Evolutionary conservation across 2,888 invertebrate genomes (phyloP), one percentile per base, ranked within the genome.

Genomic region (Mallateleia sp.): DNA sequence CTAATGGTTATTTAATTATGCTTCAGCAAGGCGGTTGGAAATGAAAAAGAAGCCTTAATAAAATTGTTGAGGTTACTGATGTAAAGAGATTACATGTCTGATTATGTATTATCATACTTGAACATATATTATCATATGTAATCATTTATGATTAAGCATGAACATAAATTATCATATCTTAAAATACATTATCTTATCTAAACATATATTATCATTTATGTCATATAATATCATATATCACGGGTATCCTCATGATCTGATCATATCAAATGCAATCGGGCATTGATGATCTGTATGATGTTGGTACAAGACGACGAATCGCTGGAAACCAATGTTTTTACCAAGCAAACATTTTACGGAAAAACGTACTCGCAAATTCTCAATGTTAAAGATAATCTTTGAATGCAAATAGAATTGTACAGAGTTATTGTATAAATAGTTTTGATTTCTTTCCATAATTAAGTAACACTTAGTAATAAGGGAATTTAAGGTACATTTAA

Each of bases 141-240:
- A 82, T 82, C 71, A 83, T 71, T 77, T 82, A 75, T 69, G 75
- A 82, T 82, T 82, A 82, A 75, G 67, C 67, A 75, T 54, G 60
- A 75, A 75, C 82, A 75, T 75, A 69, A 69, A 75, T 82, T 82
- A 81, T 66, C 71, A 72, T 81, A 81, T 34, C 64, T 80, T 71
- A 71, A 71, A 71, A 71, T 80, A 78, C 47, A 67, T 78, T 69
- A 72, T 72, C 28, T 47, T 58, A 72, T 72, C 72, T 72, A 56
- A 81, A 72, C 64, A 50, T 81, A 81, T 72, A 72, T 58, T 38
- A 67, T 67, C 74, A 82, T 50, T 60, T 67, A 52, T 42, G 74
- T n/a, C n/a, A n/a, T n/a, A n/a, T n/a, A n/a, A n/a, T n/a, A n/a
- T 79, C 69, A 79, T 60, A 67, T 56, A 67, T 54, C 66, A 56